Evolutionary conservation across 1,140 invertebrate genomes (phyloP), one percentile per base, ranked within the genome.

Genomic region (Drosophila guanche): DNA sequence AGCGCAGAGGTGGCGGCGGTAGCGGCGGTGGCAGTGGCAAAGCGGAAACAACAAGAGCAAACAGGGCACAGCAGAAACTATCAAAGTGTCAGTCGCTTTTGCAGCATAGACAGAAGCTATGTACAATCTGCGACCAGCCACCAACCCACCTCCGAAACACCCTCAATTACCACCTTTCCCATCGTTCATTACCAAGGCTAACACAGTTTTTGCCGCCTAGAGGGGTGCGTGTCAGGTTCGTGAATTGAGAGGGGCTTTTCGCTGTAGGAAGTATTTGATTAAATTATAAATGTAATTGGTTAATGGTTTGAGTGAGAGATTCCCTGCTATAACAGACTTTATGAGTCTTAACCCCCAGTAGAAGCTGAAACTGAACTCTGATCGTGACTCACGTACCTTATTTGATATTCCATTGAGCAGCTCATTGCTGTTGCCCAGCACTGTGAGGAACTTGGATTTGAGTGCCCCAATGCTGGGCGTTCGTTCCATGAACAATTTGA

Each of bases 401-500:
- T 92, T 92, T 37, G 92, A 92, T 69, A 92, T 90, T 27, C 91
- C 92, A 54, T 90, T 92, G 29, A 92, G 85, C 48, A 92, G 76
- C 63, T 92, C 92, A 43, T 92, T 92, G 62, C 92, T 92, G 63
- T 91, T 92, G 22, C 91, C 92, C 16, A 92, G 74, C 47, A 92
- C 92, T 4, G 91, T 91, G 45, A 92, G 63, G 71, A 92, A 92
- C 72, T 92, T 91, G 29, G 92, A 91, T 69, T 92, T 92, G 10
- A 92, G 68, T 41, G 92, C 86, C 5, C 90, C 90, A 60, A 90
- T 91, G 41, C 90, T 91, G 48, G 91, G 92, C 1, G 91, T 92
- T 3, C 90, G 79, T 25, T 84, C 91, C 90, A 92, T 92, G 56
- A 92, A 90, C 42, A 86, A 75, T 83, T 92, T 92, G 51, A 92